These are phyloP conservation scores for Platichthys flesus DNA, from an alignment of 2,113 vertebrate genomes.

Conservation along the genomic window DNA sequence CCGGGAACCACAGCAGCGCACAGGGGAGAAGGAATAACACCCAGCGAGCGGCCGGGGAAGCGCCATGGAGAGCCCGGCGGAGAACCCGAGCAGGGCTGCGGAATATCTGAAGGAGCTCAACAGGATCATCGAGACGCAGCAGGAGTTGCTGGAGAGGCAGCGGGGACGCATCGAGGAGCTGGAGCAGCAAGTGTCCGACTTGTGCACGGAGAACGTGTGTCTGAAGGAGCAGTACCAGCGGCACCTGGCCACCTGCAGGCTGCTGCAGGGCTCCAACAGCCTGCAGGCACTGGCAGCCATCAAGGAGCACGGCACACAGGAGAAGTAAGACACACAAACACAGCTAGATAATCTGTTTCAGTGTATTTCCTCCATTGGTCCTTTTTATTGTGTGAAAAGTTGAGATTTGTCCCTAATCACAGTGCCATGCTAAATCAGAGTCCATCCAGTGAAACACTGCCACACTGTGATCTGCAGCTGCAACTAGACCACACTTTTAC, in stretches of 20 bases:
- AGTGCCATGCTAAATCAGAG: not conserved
- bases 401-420: not conserved
- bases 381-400: not conserved
- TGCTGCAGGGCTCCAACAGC: slow-evolving; percentile 78
- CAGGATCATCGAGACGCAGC: slow-evolving; percentile 91
- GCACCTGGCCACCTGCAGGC: slow-evolving; percentile 91
- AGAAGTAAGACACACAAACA: slow-evolving; percentile 86
- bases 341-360: fast-evolving
- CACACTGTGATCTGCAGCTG: slow-evolving; percentile 19
- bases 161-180: slow-evolving; percentile 89
- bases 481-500: slow-evolving; percentile 8
- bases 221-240: slow-evolving; percentile 90
- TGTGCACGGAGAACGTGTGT: slow-evolving; percentile 86
- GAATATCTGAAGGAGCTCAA: slow-evolving; percentile 91
- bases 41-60: not conserved
- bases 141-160: slow-evolving; percentile 91
- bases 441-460: not conserved
- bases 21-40: not conserved
- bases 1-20: slow-evolving; percentile 8
- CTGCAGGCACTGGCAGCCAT: slow-evolving; percentile 80
- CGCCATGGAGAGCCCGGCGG: slow-evolving; percentile 88
- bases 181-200: slow-evolving; percentile 91
- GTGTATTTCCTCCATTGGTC: not conserved
- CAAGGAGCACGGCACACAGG: slow-evolving; percentile 79
- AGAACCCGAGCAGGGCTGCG: slow-evolving; percentile 90